Percentiles rank a stretch among this genome's conserved stretches.
Conservation (phyloP, 2,797 vertebrate genomes). For the Neopelma chrysocephalum region DNA sequence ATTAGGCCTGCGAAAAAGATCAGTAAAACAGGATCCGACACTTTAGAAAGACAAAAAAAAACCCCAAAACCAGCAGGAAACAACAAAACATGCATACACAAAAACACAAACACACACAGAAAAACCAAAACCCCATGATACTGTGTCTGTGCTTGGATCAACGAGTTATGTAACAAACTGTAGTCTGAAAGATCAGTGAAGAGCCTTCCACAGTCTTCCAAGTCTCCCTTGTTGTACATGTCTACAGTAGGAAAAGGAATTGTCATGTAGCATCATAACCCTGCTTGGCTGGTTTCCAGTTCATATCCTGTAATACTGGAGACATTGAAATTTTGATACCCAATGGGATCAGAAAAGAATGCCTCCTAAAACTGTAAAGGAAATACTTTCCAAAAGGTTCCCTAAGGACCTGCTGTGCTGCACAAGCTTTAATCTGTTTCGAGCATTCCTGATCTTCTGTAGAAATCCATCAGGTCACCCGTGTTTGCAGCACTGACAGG, state of each 20-base stretch:
- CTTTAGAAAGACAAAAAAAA: neutral
- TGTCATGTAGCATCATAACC: conserved; percentile 1
- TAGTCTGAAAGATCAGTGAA: neutral
- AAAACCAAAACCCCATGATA: neutral
- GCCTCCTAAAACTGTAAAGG: conserved; percentile 54
- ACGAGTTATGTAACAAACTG: neutral
- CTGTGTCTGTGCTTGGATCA: neutral
- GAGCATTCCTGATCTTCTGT: neutral
- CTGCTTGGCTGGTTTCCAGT: conserved; percentile 61
- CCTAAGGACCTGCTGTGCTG: conserved; percentile 16
- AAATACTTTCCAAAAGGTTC: conserved; percentile 47
- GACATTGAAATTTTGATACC: conserved; percentile 55
- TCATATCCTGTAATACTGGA: conserved; percentile 63
- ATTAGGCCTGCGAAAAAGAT: neutral
- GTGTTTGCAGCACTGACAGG: neutral
- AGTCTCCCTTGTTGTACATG: neutral
- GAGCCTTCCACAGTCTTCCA: neutral
- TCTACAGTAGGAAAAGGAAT: conserved; percentile 28
- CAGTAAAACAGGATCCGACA: neutral
- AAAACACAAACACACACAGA: neutral
- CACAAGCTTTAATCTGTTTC: conserved; percentile 42
- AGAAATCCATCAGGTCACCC: conserved; percentile 33
- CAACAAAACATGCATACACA: neutral
- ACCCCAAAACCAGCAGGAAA: neutral
- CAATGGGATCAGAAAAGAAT: conserved; percentile 54